phyloP scores from a whole-genome alignment of 2,888 invertebrate species.

The Eupsilia transversa region DNA sequence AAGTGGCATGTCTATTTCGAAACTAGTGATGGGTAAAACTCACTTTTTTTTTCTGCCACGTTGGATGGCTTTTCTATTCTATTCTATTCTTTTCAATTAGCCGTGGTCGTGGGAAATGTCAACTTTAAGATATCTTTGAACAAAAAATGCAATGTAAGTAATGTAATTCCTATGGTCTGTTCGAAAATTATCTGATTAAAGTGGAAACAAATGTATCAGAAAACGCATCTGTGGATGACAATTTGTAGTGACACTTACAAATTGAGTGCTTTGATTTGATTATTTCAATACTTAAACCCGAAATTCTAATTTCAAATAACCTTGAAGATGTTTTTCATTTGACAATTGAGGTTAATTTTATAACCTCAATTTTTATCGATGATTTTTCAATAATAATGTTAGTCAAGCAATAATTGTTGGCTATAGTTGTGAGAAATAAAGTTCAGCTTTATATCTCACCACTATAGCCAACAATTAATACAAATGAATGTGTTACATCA shows the following conservation, averaged over 20 bases:
- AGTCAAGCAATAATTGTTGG: background rate
- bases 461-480: no score
- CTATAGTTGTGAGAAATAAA: background rate
- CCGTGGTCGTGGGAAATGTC: background rate
- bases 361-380: background rate
- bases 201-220: background rate
- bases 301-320: no score
- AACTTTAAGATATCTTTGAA: background rate
- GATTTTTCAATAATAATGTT: no score
- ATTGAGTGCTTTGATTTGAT: background rate
- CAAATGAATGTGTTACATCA: no score
- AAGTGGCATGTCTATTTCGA: conserved; percentile 86
- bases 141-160: background rate
- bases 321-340: background rate
- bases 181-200: no score
- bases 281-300: no score
- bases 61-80: no score
- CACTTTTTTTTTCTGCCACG: background rate
- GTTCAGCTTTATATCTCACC: no score
- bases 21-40: conserved; percentile 75
- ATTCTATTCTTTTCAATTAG: no score
- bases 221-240: background rate
- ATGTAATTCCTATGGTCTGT: background rate
- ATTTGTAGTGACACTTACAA: background rate
- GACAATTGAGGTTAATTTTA: background rate